Base-by-base conservation (phyloP, 2,113 vertebrate genomes). In the Epinephelus moara region DNA sequence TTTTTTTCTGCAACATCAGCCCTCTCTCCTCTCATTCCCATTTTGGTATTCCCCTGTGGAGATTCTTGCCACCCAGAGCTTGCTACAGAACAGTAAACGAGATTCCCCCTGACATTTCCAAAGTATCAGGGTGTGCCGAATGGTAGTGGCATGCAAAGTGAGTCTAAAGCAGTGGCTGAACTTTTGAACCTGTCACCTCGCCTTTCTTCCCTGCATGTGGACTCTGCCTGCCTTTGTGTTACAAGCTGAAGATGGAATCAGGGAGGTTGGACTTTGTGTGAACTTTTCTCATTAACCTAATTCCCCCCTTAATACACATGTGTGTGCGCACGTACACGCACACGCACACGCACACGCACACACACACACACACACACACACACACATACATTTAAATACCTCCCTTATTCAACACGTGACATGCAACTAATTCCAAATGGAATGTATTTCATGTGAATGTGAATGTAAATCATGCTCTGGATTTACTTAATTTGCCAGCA, bases 231-330 rank as follows among this genome's bases (percentile, higher is more conserved):
- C 85, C 88, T 93, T 94, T 93, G 84, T 94, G 91, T 84, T 78
- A 72, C 81, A 61, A 85, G 81, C 78, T 83, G 88, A 94, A 92
- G 93, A 91, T 91, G 88, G 84, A 93, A 93, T 91, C 93, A 89
- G 89, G 79, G 86, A 90, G 84, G 84, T 90, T 96, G 95, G 94
- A 96, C 95, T 96, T 94, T 94, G 77, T 50, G 75, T 96, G 95
- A 96, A 96, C 95, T 95, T 94, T 95, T 94, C 92, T 94, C 88
- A 94, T 96, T 95, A 94, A 89, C 89, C 91, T 76, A 86, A 75
- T 88, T 93, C 82, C 83, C 89, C 81, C 68, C 62, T 66, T 87
- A 59, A 82, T n/a, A 64, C 78, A 66, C 30, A 80, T 21, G 23
- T 13, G 33, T 67, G 15, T 14, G 14, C 57, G 30, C 30, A 30